A percentile compares a stretch with the other conserved stretches of the same genome.
Evolutionary conservation across 2,113 vertebrate species (phyloP).

Genomic region (Tyto alba): DNA sequence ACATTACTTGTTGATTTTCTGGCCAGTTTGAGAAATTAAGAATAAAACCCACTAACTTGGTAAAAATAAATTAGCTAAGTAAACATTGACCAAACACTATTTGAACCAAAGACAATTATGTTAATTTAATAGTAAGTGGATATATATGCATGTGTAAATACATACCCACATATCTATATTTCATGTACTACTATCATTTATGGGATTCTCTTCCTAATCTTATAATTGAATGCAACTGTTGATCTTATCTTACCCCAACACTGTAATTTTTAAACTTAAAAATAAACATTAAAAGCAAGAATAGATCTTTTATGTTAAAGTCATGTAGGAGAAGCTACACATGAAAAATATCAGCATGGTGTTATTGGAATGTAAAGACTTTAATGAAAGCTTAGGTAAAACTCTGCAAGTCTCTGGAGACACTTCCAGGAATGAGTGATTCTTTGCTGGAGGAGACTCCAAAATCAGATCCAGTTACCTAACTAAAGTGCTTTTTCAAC

Average conservation of each 20-base stretch:
- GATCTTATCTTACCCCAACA: neutral
- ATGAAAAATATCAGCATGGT: neutral
- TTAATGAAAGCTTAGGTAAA: conserved; percentile 54
- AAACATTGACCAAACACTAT: neutral
- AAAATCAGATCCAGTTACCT: neutral
- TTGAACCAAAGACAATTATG: neutral
- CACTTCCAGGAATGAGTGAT: conserved; percentile 24
- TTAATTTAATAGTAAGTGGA: neutral
- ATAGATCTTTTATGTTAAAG: conserved; percentile 29
- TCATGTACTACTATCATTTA: neutral
- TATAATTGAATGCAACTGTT: neutral
- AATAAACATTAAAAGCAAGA: conserved; percentile 27
- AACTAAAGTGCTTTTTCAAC: neutral
- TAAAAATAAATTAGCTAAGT: conserved; percentile 11
- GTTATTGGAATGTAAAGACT: conserved; percentile 18
- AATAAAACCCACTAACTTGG: neutral
- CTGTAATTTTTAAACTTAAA: conserved; percentile 33
- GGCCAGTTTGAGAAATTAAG: neutral
- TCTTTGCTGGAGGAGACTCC: neutral
- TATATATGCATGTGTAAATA: neutral
- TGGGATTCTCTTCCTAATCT: neutral
- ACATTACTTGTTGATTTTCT: conserved; percentile 4
- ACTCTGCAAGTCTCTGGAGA: conserved; percentile 19
- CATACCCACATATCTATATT: neutral
- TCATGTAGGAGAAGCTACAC: neutral